Evolutionary conservation across 1,140 invertebrate genomes (phyloP), one percentile per base, ranked within the genome.

Genomic region (Venturia canescens): DNA sequence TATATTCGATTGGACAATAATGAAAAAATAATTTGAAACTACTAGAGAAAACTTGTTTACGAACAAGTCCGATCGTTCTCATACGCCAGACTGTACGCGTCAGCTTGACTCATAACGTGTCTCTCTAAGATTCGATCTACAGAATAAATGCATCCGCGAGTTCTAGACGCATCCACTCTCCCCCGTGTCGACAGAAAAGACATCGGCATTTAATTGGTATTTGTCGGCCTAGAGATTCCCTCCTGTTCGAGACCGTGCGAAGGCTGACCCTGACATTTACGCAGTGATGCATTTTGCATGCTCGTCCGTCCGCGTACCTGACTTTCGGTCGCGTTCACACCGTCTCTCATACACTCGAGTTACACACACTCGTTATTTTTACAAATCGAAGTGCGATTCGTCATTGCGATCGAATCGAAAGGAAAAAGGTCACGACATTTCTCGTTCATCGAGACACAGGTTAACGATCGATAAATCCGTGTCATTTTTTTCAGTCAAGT

Each of bases 191-290:
- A 76, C 66, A 80, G 70, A 82, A 69, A 31, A 84, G 85, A 66
- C 79, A 86, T 86, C 84, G 86, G 83, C 81, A 86, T 87, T 88
- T 88, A 89, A 89, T 88, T 86, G 85, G 83, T 84, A 87, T 87
- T 86, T 86, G 82, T 83, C 77, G 50, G 72, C 27, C 50, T 23
- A 76, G 72, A 60, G 27, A 63, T 76, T 34, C 29, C 53, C 27
- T 18, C 71, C 16, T 15, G 48, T 53, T 31, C 71, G 84, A 84
- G 81, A 84, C 63, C 75, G 77, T 80, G 83, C 86, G 70, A 83
- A 74, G 72, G 77, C 79, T 87, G 87, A 89, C 89, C 88, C 85
- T 90, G 88, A 90, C 88, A 90, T 90, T 90, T 90, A 85, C 83
- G 81, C 70, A 63, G 57, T 77, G 84, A 84, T 89, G 86, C 88